These are phyloP conservation scores for Drosophila koepferae DNA, from an alignment of 2,888 invertebrate species.

Conservation along the genomic window DNA sequence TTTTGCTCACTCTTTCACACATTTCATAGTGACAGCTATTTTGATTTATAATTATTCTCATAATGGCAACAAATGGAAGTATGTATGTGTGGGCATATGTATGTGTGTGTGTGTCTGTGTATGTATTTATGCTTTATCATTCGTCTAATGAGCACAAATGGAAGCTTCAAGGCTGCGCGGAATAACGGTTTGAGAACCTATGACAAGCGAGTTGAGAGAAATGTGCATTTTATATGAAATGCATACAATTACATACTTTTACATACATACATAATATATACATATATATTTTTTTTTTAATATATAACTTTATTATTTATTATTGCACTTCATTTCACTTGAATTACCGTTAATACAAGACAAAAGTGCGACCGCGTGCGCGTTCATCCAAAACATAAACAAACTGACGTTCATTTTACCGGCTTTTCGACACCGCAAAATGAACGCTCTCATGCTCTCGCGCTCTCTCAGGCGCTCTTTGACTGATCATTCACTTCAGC, in stretches of 20 bases:
- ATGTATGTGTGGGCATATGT: not conserved
- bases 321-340: slow-evolving; percentile 1
- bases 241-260: no score
- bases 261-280: not conserved
- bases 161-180: slow-evolving; percentile 55
- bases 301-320: not conserved
- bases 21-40: slow-evolving; percentile 41
- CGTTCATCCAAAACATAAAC: slow-evolving; percentile 59
- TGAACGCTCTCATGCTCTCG: slow-evolving; percentile 24
- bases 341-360: not conserved
- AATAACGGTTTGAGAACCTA: slow-evolving; percentile 53
- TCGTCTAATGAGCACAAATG: slow-evolving; percentile 45
- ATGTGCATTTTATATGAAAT: slow-evolving; percentile 4
- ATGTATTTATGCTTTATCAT: slow-evolving; percentile 55
- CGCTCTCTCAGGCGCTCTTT: slow-evolving; percentile 2
- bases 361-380: not conserved
- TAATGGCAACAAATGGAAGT: slow-evolving; percentile 30
- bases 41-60: slow-evolving; percentile 42
- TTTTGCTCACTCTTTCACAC: slow-evolving; percentile 36
- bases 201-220: not conserved
- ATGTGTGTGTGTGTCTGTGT: not conserved
- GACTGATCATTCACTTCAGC: slow-evolving; percentile 9
- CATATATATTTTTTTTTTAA: not conserved
- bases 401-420: slow-evolving; percentile 68
- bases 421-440: slow-evolving; percentile 56